Base-by-base conservation (phyloP, 2,113 vertebrate genomes). In the Phalacrocorax pelagicus region DNA sequence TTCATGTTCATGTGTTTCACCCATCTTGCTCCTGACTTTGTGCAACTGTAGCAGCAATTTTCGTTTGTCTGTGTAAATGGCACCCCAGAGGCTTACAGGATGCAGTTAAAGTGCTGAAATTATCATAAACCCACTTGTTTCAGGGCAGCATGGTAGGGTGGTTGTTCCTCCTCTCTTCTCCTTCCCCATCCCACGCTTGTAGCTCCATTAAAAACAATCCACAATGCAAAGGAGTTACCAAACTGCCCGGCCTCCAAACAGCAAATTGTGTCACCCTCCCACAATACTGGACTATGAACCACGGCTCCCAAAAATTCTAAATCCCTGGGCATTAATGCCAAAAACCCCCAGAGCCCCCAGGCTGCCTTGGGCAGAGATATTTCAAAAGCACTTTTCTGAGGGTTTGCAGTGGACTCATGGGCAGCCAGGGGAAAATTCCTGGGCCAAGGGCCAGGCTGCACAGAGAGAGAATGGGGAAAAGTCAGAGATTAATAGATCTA, bases 201-300 rank as follows among this genome's bases (percentile, higher is more conserved):
- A 72, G 18, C 27, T 65, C 40, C 49, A 5, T 58, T 29, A 11
- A 32, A 66, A 59, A 32, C 38, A 88, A 23, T 8, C 17, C 70
- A 49, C 57, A n/a, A 19, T 9, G 66, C 2, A 6, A 62, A 81
- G 63, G 32, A 66, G 52, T 40, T 32, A 40, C 16, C 44, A 5
- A 85, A 57, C 15, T 8, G 13, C 26, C 24, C 67, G 21, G 12
- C 22, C 29, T 58, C 5, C 1, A 0, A 20, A 20, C 10, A 17
- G 69, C 0, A 0, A 52, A 27, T 30, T 7, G 0, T 30, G 8
- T 11, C 29, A 67, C 42, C 54, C 70, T 91, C 63, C 29, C 10
- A 0, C 29, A 30, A 1, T 5, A 11, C 67, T 0, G 0, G 22
- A 15, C 20, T 26, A 5, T 7, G 27, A 86, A 26, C 36, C 4